Evolutionary conservation across 30 jellyfish, hydroid and myxozoan genomes (phyloP).

Genomic region (Rhopilema esculentum): DNA sequence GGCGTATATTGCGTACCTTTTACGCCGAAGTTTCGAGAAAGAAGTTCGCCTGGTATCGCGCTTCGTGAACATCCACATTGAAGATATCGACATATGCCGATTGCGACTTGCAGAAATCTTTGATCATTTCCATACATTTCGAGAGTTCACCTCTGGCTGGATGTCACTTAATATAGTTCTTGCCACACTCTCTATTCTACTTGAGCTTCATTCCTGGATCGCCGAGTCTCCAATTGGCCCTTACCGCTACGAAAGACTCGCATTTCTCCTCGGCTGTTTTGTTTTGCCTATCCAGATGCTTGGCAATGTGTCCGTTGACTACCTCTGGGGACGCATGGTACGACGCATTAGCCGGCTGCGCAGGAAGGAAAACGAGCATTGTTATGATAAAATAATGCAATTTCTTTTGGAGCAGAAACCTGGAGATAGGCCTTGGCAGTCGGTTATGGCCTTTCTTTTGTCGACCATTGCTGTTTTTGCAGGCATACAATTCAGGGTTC

Average conservation of each 20-base stretch:
- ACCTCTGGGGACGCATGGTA: constrained; percentile 96
- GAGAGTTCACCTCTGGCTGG: constrained; percentile 99
- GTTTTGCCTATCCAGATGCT: constrained; percentile 90
- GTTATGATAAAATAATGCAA: constrained; percentile 96
- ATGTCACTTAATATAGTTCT: constrained; percentile 91
- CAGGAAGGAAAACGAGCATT: constrained; percentile 77
- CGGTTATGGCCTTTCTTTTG: constrained; percentile 96
- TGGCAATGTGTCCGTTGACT: constrained; percentile 95
- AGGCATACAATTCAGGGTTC: constrained; percentile 94
- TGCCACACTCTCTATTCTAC: constrained; percentile 77
- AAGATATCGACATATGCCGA: constrained; percentile 94
- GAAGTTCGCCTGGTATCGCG: constrained; percentile 93
- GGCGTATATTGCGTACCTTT: constrained; percentile 85
- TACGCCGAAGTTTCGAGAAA: constrained; percentile 95
- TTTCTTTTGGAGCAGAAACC: constrained; percentile 96
- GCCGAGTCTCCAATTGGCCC: constrained; percentile 76
- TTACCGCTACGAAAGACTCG: constrained; percentile 89
- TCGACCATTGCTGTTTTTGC: constrained; percentile 98
- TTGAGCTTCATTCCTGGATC: constrained; percentile 95
- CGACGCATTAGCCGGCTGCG: constrained; percentile 93
- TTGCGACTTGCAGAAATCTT: constrained; percentile 94
- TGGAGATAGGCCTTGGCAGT: constrained; percentile 99
- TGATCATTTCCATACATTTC: constrained; percentile 92
- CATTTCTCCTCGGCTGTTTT: constrained; percentile 85
- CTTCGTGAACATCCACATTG: constrained; percentile 74